Conservation (phyloP, 2,113 vertebrate species). For the Verasper variegatus region DNA sequence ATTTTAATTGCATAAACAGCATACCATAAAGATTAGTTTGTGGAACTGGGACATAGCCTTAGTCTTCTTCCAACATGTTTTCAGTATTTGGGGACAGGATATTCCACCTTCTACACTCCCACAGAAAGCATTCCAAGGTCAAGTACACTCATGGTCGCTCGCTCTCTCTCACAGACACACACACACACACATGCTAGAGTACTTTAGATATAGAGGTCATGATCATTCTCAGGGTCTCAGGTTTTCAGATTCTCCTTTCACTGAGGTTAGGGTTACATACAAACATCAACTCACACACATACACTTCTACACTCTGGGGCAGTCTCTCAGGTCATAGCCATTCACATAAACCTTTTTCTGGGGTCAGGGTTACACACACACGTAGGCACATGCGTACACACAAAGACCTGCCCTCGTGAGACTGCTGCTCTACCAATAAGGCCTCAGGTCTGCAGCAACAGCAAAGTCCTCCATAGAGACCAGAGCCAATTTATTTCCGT, state of each 20-base stretch:
- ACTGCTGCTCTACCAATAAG: slow-evolving; percentile 61
- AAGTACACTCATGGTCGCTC: no score
- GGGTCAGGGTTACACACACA: slow-evolving; percentile 50
- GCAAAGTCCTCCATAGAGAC: slow-evolving; percentile 71
- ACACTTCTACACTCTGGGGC: slow-evolving; percentile 23
- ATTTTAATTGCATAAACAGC: neutral
- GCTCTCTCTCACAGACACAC: neutral
- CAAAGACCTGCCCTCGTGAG: slow-evolving; percentile 28
- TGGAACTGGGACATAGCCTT: neutral
- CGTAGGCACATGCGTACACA: slow-evolving; percentile 8
- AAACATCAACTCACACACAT: slow-evolving; percentile 1
- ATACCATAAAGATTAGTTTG: neutral
- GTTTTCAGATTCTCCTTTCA: slow-evolving; percentile 10
- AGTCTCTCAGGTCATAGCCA: slow-evolving; percentile 50
- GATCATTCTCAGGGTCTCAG: slow-evolving; percentile 17
- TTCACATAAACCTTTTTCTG: slow-evolving; percentile 46
- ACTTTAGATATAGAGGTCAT: slow-evolving; percentile 37
- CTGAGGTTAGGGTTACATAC: slow-evolving; percentile 18
- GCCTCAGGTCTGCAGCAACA: slow-evolving; percentile 64
- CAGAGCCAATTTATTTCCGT: slow-evolving; percentile 79
- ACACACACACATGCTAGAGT: neutral
- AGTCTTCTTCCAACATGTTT: neutral
- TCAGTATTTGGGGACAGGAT: neutral
- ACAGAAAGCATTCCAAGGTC: slow-evolving; percentile 41
- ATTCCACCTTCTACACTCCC: slow-evolving; percentile 24